phyloP scores from a whole-genome alignment of 2,113 vertebrate genomes.

The Blennius ocellaris region DNA sequence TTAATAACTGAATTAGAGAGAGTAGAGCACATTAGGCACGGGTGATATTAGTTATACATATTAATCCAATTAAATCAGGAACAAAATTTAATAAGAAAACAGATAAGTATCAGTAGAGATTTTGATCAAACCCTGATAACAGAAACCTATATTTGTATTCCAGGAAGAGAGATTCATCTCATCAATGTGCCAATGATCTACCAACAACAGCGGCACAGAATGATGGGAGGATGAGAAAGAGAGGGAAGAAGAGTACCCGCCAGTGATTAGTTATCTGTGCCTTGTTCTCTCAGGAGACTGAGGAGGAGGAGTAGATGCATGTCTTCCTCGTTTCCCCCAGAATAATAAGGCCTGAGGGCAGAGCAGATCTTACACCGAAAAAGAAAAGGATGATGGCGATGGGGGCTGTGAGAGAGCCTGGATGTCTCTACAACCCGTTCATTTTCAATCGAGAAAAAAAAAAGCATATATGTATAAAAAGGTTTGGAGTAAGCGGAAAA shows the following conservation, averaged over 20 bases:
- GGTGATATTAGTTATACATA: neutral
- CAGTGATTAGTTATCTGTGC: slow-evolving; percentile 56
- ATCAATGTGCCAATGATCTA: slow-evolving; percentile 4
- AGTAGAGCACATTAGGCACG: neutral
- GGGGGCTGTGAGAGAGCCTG: neutral
- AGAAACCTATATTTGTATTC: neutral
- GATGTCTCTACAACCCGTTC: slow-evolving; percentile 2
- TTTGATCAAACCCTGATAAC: neutral
- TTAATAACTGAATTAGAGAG: neutral
- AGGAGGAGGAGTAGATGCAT: slow-evolving; percentile 44
- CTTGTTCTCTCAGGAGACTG: slow-evolving; percentile 44
- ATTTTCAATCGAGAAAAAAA: slow-evolving; percentile 21
- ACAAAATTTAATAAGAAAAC: neutral
- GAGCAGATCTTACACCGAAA: slow-evolving; percentile 25
- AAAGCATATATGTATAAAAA: neutral
- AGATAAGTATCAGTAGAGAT: neutral
- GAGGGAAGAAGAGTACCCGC: slow-evolving; percentile 18
- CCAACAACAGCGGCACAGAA: neutral
- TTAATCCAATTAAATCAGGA: neutral
- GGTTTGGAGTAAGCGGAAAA: neutral
- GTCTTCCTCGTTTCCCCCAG: slow-evolving; percentile 46
- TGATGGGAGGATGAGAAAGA: slow-evolving; percentile 19
- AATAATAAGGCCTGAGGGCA: slow-evolving; percentile 58
- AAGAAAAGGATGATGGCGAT: slow-evolving; percentile 4
- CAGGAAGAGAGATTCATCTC: neutral